Evolutionary conservation across 2,888 invertebrate species (phyloP).

Genomic region (Cephus rjabovi): DNA sequence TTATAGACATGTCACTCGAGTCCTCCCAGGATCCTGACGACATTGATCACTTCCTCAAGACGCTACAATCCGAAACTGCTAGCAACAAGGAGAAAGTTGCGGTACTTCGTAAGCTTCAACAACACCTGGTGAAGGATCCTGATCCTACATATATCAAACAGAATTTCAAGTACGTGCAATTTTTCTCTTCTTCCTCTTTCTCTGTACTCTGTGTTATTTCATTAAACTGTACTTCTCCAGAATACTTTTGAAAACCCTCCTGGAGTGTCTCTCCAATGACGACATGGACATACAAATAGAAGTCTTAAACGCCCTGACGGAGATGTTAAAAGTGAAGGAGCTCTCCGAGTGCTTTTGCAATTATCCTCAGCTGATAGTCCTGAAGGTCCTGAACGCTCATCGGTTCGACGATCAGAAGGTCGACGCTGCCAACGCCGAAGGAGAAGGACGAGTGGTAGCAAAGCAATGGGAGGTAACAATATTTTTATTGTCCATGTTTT

Average conservation of each 20-base stretch:
- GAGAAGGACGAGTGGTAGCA: constrained; percentile 59
- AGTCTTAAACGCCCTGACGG: constrained; percentile 84
- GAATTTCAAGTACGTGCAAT: constrained; percentile 54
- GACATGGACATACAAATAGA: constrained; percentile 78
- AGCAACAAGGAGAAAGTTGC: constrained; percentile 52
- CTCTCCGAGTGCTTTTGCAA: constrained; percentile 84
- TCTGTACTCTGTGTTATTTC: constrained; percentile 15
- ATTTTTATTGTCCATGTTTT: background rate
- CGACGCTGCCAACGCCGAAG: constrained; percentile 30
- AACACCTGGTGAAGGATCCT: constrained; percentile 55
- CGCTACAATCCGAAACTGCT: constrained; percentile 50
- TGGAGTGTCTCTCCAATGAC: constrained; percentile 77
- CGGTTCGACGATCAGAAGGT: constrained; percentile 65
- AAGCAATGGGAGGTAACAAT: constrained; percentile 64
- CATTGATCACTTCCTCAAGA: constrained; percentile 57
- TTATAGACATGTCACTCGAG: constrained; percentile 52
- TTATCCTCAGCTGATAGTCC: constrained; percentile 90
- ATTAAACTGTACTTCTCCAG: constrained; percentile 41
- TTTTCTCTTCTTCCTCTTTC: constrained; percentile 6
- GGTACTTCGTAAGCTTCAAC: constrained; percentile 59
- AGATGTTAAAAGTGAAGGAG: constrained; percentile 84
- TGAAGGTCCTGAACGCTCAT: constrained; percentile 91
- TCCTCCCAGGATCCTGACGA: constrained; percentile 56
- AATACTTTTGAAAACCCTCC: constrained; percentile 76
- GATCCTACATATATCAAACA: constrained; percentile 59